Evolutionary conservation across 2,888 invertebrate species (phyloP).

Genomic region (Drosophila falleni): DNA sequence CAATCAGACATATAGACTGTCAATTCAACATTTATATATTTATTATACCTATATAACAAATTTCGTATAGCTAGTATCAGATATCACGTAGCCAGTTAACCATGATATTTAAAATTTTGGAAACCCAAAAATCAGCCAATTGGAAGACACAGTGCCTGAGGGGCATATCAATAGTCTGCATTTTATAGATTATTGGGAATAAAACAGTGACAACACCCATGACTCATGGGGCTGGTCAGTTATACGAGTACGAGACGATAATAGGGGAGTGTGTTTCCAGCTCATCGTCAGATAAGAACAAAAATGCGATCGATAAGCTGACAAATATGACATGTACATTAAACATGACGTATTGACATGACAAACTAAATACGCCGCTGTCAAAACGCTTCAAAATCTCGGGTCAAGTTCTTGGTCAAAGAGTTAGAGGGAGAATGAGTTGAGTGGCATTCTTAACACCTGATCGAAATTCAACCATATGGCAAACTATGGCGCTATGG

Average conservation of each 20-base stretch:
- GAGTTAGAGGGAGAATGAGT: neutral
- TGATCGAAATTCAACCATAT: conserved; percentile 16
- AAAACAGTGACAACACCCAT: conserved; percentile 36
- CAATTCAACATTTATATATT: neutral
- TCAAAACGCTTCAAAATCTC: neutral
- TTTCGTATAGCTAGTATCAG: neutral
- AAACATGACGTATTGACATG: conserved; percentile 21
- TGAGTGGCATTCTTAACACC: conserved; percentile 4
- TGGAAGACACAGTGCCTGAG: neutral
- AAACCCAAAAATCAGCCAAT: neutral
- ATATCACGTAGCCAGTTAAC: neutral
- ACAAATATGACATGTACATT: conserved; percentile 1
- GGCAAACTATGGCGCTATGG: neutral
- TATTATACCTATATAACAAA: neutral
- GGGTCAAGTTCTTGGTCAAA: conserved; percentile 26
- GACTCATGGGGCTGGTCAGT: conserved; percentile 69
- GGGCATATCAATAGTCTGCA: conserved; percentile 13
- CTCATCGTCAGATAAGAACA: conserved; percentile 51
- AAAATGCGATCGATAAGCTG: conserved; percentile 22
- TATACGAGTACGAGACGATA: conserved; percentile 19
- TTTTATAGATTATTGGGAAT: conserved; percentile 24
- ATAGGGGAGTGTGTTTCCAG: conserved; percentile 4
- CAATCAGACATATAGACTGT: neutral
- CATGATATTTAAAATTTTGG: conserved; percentile 13
- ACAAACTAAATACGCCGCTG: neutral